A percentile compares a stretch with the other conserved stretches of the same genome.
These are phyloP conservation scores for Scaptomyza hsui DNA, from an alignment of 1,140 invertebrate genomes.

Conservation along the genomic window DNA sequence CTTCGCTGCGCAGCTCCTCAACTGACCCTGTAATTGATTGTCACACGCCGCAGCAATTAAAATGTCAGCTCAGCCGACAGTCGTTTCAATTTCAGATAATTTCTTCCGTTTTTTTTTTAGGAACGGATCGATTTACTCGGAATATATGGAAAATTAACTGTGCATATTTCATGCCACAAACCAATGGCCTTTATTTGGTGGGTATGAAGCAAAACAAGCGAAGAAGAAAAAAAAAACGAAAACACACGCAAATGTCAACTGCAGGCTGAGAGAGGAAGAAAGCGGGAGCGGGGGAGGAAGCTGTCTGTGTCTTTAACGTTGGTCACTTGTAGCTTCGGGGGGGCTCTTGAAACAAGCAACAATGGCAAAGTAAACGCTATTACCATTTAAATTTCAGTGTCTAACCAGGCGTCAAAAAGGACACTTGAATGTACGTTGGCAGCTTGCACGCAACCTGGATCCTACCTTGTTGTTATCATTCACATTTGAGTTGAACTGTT, in stretches of 20 bases:
- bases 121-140: conserved; percentile 15
- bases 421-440: conserved; percentile 49
- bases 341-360: conserved; percentile 42
- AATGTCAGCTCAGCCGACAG: conserved; percentile 52
- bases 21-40: conserved; percentile 72
- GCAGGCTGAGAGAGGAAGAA: conserved; percentile 1
- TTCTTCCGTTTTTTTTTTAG: conserved; percentile 23
- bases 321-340: conserved; percentile 63
- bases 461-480: conserved; percentile 57
- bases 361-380: conserved; percentile 69
- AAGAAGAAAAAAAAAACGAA: conserved; percentile 26
- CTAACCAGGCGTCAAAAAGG: conserved; percentile 72
- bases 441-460: conserved; percentile 27
- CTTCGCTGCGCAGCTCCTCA: conserved; percentile 31
- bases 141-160: conserved; percentile 66
- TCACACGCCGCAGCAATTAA: conserved; percentile 73
- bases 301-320: conserved; percentile 23
- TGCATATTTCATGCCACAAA: conserved; percentile 66
- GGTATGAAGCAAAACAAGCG: conserved; percentile 27
- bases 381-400: conserved; percentile 73
- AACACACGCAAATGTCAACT: conserved; percentile 23
- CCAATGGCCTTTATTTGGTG: conserved; percentile 66
- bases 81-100: conserved; percentile 26
- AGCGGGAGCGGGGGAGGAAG: neutral
- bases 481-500: conserved; percentile 12